A percentile compares a stretch with the other conserved stretches of the same genome.
Evolutionary conservation across 2,113 vertebrate genomes (phyloP).

Genomic region (Uria aalge): DNA sequence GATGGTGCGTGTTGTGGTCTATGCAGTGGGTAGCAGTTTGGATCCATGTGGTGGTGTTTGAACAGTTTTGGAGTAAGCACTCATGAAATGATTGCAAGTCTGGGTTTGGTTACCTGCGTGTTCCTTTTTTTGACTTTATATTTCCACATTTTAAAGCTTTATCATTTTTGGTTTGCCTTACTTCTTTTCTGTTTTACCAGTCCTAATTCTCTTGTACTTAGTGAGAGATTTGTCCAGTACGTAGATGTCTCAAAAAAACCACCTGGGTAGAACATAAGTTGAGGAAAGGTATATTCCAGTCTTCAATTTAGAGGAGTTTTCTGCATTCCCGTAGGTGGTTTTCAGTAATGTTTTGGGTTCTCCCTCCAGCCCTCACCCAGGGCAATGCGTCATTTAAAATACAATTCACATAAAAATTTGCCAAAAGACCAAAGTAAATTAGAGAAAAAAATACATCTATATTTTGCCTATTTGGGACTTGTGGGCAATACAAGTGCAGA

Average conservation of each 20-base stretch:
- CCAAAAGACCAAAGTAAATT: not conserved
- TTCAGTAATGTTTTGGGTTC: not conserved
- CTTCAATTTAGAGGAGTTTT: not conserved
- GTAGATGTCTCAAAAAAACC: not conserved
- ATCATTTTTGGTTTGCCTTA: not conserved
- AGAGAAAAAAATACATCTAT: no score
- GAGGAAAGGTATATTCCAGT: not conserved
- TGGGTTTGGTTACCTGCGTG: not conserved
- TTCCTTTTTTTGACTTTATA: not conserved
- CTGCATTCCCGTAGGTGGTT: not conserved
- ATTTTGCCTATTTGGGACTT: not conserved
- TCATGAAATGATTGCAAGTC: not conserved
- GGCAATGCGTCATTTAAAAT: not conserved
- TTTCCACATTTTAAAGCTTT: not conserved
- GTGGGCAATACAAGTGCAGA: not conserved
- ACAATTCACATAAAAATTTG: not conserved
- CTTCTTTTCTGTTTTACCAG: not conserved
- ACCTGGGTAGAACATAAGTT: not conserved
- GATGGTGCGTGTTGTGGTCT: not conserved
- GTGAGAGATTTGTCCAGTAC: not conserved
- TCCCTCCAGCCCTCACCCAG: not conserved
- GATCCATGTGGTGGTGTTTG: fast-evolving
- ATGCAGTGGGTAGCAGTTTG: not conserved
- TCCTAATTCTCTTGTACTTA: not conserved
- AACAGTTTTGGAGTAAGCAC: not conserved